Percentiles rank a stretch among this genome's conserved stretches.
Conservation (phyloP, 2,113 vertebrate species). For the Platanista minor region DNA sequence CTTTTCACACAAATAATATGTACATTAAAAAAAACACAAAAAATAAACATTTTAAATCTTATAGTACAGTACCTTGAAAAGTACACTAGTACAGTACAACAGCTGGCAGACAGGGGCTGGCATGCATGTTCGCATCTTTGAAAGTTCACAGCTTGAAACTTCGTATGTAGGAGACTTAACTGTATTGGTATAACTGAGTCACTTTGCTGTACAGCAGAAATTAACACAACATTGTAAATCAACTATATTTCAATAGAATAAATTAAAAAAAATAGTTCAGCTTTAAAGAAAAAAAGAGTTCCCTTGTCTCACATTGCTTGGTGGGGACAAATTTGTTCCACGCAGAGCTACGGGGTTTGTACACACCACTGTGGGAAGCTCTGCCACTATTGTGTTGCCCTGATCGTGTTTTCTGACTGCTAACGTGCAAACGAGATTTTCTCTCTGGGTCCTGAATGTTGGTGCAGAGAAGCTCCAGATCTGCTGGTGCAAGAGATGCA, state of each 20-base stretch:
- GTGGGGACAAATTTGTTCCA: neutral
- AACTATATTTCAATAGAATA: neutral
- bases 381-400: too few species aligned
- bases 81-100: too few species aligned
- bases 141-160: too few species aligned
- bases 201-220: neutral
- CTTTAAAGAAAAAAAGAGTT: neutral
- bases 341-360: neutral
- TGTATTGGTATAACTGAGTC: neutral
- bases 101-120: too few species aligned
- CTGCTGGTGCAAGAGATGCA: neutral
- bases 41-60: too few species aligned
- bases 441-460: neutral
- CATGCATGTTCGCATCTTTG: too few species aligned
- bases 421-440: neutral
- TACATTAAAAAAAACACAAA: too few species aligned
- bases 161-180: too few species aligned
- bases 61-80: too few species aligned
- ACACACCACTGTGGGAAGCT: neutral
- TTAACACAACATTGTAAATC: neutral
- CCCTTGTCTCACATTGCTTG: neutral
- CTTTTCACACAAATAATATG: too few species aligned
- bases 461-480: neutral
- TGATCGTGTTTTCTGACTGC: neutral
- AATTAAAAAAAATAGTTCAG: neutral